Percentiles rank a stretch among this genome's conserved stretches.
Evolutionary conservation across 2,113 vertebrate species (phyloP).

Genomic region (Antechinus flavipes): DNA sequence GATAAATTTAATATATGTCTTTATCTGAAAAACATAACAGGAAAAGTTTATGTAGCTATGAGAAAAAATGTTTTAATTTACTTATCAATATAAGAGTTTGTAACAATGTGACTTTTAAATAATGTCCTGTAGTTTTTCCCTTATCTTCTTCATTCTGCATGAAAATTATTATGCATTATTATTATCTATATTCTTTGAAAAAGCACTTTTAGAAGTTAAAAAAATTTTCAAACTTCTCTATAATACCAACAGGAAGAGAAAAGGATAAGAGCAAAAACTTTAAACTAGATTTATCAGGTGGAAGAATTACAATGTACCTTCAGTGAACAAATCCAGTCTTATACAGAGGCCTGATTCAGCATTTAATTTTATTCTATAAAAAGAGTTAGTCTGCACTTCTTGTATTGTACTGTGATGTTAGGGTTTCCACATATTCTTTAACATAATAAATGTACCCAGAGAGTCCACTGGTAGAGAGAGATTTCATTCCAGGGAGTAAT

Average conservation of each 20-base stretch:
- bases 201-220: background rate
- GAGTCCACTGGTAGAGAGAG: background rate
- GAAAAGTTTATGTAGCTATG: background rate
- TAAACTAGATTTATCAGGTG: background rate
- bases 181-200: background rate
- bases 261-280: background rate
- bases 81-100: background rate
- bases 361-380: background rate
- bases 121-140: background rate
- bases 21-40: background rate
- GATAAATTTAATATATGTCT: background rate
- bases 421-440: background rate
- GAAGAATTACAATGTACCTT: background rate
- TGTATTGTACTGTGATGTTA: background rate
- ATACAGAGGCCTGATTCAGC: background rate
- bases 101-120: background rate
- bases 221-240: background rate
- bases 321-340: background rate
- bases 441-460: background rate
- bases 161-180: background rate
- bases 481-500: background rate
- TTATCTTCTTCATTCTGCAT: background rate
- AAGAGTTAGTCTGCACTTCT: background rate
- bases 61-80: background rate
- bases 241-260: background rate